A percentile compares a stretch with the other conserved stretches of the same genome.
Evolutionary conservation across 2,888 invertebrate genomes (phyloP).

Genomic region (Endomychus coccineus): DNA sequence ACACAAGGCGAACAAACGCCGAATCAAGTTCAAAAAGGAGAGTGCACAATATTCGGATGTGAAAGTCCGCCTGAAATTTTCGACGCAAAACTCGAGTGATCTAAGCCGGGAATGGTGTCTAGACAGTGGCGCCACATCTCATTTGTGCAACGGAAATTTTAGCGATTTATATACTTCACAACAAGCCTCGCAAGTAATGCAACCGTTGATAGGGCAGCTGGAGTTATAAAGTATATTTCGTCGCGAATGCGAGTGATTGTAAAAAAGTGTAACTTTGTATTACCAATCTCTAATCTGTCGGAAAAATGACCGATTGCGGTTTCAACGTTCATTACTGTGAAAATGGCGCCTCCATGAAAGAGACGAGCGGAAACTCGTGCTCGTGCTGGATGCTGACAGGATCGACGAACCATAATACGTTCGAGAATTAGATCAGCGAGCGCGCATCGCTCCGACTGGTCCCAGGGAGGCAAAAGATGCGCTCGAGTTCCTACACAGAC

Average conservation of each 20-base stretch:
- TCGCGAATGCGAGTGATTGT: not conserved
- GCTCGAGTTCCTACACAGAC: conserved; percentile 11
- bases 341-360: conserved; percentile 9
- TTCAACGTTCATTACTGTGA: conserved; percentile 10
- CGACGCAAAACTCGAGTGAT: not conserved
- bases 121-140: conserved; percentile 16
- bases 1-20: conserved; percentile 11
- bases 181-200: not conserved
- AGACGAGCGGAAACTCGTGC: conserved; percentile 2
- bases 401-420: conserved; percentile 10
- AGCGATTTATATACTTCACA: too few species aligned
- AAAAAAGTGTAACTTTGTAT: conserved; percentile 11
- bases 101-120: conserved; percentile 11
- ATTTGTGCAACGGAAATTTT: conserved; percentile 11
- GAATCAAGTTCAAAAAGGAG: not conserved
- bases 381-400: not conserved
- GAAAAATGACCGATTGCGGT: conserved; percentile 18
- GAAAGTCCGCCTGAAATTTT: not conserved
- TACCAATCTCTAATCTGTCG: conserved; percentile 17
- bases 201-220: not conserved
- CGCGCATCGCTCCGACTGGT: too few species aligned
- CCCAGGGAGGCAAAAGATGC: too few species aligned
- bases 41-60: too few species aligned
- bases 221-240: not conserved
- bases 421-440: not conserved